These are phyloP conservation scores for Tyto alba DNA, from an alignment of 2,113 vertebrate genomes.

Conservation along the genomic window DNA sequence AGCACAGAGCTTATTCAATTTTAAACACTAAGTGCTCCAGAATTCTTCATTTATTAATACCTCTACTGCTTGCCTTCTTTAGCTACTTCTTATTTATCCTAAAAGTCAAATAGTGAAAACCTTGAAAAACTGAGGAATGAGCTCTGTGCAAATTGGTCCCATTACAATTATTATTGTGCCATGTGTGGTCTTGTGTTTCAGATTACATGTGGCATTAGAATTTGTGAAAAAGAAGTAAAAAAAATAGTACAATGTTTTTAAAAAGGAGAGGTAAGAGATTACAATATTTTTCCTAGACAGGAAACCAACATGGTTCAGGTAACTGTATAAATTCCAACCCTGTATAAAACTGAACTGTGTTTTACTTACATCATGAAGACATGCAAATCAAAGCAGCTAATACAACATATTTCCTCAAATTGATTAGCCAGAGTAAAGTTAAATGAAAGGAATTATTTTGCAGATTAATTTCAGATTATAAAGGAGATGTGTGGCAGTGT, in stretches of 20 bases:
- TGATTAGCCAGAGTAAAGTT: not conserved
- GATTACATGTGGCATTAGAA: not conserved
- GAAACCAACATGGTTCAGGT: not conserved
- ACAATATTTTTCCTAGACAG: not conserved
- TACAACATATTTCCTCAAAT: not conserved
- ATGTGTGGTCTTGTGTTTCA: not conserved
- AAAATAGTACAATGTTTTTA: not conserved
- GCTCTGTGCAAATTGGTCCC: not conserved
- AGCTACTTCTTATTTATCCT: not conserved
- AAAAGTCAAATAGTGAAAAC: not conserved
- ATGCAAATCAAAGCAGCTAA: not conserved
- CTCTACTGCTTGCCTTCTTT: not conserved
- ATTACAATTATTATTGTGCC: not conserved
- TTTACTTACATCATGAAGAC: not conserved
- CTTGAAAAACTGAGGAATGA: not conserved
- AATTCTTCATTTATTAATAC: not conserved
- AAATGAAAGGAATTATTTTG: not conserved
- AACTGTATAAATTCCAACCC: not conserved
- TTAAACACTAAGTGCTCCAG: not conserved
- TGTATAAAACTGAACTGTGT: not conserved
- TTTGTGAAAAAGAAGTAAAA: not conserved
- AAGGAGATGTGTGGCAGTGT: not conserved
- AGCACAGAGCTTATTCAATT: not conserved
- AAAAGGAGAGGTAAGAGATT: not conserved
- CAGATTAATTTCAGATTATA: not conserved